phyloP scores from a whole-genome alignment of 2,888 invertebrate genomes.

The Catotricha subobsoleta region DNA sequence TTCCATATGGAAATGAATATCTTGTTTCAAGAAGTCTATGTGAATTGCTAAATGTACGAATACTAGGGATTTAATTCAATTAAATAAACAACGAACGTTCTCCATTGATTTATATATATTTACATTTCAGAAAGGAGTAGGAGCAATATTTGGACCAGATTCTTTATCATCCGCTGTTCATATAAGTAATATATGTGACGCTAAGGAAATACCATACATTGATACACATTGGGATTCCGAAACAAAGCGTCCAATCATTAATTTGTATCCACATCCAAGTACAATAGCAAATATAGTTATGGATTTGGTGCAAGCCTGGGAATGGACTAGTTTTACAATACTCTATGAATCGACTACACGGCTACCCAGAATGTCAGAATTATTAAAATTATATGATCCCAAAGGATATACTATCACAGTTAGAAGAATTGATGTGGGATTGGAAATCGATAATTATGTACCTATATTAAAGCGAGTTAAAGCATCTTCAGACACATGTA shows the following conservation, averaged over 20 bases:
- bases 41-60: conserved; percentile 32
- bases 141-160: conserved; percentile 71
- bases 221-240: conserved; percentile 55
- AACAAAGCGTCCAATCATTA: conserved; percentile 39
- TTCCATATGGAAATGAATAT: conserved; percentile 36
- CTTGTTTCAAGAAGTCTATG: conserved; percentile 37
- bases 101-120: too few species aligned
- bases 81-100: too few species aligned
- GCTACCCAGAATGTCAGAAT: conserved; percentile 48
- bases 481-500: conserved; percentile 44
- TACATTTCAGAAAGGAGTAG: conserved; percentile 41
- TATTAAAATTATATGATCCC: conserved; percentile 47
- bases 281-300: conserved; percentile 42
- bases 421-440: conserved; percentile 43
- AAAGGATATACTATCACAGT: conserved; percentile 39
- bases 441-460: conserved; percentile 45
- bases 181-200: conserved; percentile 67
- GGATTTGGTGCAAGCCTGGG: conserved; percentile 49
- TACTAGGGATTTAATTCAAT: too few species aligned
- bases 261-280: conserved; percentile 54
- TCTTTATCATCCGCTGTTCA: conserved; percentile 48
- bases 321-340: conserved; percentile 75
- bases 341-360: conserved; percentile 54
- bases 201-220: conserved; percentile 70
- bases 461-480: conserved; percentile 50